Evolutionary conservation across 2,797 vertebrate genomes (phyloP).

Genomic region (Setipinna tenuifilis): DNA sequence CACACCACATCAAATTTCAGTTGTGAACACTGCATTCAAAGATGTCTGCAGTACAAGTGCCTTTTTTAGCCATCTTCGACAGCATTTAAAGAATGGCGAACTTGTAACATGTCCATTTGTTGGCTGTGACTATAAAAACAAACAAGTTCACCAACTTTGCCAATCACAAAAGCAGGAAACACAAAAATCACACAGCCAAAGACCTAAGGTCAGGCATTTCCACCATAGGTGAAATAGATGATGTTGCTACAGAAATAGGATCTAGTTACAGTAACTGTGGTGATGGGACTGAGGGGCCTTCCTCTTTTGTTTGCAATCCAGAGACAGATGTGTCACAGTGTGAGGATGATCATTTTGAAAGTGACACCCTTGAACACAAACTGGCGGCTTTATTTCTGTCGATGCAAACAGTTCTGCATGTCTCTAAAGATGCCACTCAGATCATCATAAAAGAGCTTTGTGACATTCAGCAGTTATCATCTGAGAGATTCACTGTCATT

Average conservation of each 20-base stretch:
- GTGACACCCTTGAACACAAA: slow-evolving; percentile 11
- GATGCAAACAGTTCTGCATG: slow-evolving; percentile 37
- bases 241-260: no score
- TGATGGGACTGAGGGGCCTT: background rate
- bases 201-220: background rate
- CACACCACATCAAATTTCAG: slow-evolving; percentile 23
- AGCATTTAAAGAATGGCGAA: slow-evolving; percentile 1
- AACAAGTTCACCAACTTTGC: slow-evolving; percentile 11
- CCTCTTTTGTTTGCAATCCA: background rate
- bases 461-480: slow-evolving; percentile 26
- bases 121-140: slow-evolving; percentile 18
- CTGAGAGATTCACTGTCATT: no score
- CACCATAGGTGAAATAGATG: background rate
- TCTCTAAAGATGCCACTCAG: slow-evolving; percentile 41
- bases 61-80: slow-evolving; percentile 33
- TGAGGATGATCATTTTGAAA: background rate
- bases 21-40: slow-evolving; percentile 16
- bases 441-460: slow-evolving; percentile 21
- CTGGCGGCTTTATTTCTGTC: slow-evolving; percentile 36
- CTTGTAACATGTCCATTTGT: slow-evolving; percentile 9
- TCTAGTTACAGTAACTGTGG: background rate
- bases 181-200: background rate
- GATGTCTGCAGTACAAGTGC: slow-evolving; percentile 11
- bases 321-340: background rate
- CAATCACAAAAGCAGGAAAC: slow-evolving; percentile 2